These are phyloP conservation scores for Papilio helenus DNA, from an alignment of 1,140 invertebrate genomes.

Conservation along the genomic window DNA sequence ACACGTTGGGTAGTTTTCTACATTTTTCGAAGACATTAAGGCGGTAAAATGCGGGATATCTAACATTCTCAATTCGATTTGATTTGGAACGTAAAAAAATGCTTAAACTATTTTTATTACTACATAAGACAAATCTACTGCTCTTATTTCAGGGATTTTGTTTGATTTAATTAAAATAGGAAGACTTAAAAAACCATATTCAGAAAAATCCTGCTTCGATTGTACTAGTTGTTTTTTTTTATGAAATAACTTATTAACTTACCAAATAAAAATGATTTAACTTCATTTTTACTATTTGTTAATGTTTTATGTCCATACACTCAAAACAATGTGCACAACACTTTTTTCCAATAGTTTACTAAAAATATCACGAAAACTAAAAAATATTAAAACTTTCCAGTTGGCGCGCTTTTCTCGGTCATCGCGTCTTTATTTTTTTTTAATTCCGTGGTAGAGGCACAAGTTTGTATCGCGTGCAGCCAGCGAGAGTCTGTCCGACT, in stretches of 20 bases:
- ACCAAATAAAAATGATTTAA: not conserved
- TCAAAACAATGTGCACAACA: conserved; percentile 40
- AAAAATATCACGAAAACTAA: conserved; percentile 37
- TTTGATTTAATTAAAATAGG: too few relatives aligned
- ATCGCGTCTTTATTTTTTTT: conserved; percentile 41
- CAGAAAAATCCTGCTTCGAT: not conserved
- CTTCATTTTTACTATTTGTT: conserved; percentile 19
- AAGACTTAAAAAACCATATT: too few relatives aligned
- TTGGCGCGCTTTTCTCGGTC: conserved; percentile 41
- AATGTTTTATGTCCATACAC: conserved; percentile 1
- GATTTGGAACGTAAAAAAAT: too few relatives aligned
- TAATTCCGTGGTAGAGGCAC: conserved; percentile 13
- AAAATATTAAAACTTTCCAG: conserved; percentile 43
- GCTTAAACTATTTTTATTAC: too few relatives aligned
- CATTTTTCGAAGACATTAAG: not conserved
- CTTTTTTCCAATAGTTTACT: conserved; percentile 37
- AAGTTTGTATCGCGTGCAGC: conserved; percentile 28
- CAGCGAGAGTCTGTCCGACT: conserved; percentile 31
- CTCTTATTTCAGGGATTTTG: too few relatives aligned
- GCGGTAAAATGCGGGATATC: too few relatives aligned
- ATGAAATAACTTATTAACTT: not conserved
- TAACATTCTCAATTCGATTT: not conserved
- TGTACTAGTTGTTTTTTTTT: too few relatives aligned
- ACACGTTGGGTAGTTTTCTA: not conserved
- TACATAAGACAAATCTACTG: too few relatives aligned